Conservation (phyloP, 2,113 vertebrate genomes). For the Myotis yumanensis region DNA sequence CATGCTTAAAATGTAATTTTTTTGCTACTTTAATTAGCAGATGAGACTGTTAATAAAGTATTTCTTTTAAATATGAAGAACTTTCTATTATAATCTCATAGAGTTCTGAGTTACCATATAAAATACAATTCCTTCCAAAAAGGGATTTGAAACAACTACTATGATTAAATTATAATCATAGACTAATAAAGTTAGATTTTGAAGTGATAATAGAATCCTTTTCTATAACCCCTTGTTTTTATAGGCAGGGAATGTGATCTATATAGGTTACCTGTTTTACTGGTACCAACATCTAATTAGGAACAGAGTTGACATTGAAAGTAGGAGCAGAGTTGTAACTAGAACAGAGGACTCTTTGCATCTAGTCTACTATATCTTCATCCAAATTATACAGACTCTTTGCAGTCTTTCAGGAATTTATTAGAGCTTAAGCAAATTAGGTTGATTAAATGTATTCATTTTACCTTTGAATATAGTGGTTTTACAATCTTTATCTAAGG, state of each 20-base stretch:
- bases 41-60: not conserved
- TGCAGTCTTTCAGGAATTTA: not conserved
- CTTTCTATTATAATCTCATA: not conserved
- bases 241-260: not conserved
- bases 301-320: not conserved
- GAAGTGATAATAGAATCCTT: not conserved
- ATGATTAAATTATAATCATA: not conserved
- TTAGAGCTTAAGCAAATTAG: conserved; percentile 11
- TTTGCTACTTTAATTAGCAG: not conserved
- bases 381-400: not conserved
- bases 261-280: not conserved
- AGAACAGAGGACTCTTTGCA: not conserved
- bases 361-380: not conserved
- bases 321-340: conserved; percentile 12
- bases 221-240: not conserved
- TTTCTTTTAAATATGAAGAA: conserved; percentile 35
- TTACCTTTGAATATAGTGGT: not conserved
- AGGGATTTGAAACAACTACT: conserved; percentile 13
- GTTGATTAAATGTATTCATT: not conserved
- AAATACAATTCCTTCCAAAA: not conserved
- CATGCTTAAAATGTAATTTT: conserved; percentile 25
- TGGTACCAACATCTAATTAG: not conserved
- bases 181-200: conserved; percentile 17
- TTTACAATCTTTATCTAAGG: conserved; percentile 30
- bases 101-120: not conserved